phyloP scores from a whole-genome alignment of 2,113 vertebrate genomes.

The Diglossa brunneiventris region DNA sequence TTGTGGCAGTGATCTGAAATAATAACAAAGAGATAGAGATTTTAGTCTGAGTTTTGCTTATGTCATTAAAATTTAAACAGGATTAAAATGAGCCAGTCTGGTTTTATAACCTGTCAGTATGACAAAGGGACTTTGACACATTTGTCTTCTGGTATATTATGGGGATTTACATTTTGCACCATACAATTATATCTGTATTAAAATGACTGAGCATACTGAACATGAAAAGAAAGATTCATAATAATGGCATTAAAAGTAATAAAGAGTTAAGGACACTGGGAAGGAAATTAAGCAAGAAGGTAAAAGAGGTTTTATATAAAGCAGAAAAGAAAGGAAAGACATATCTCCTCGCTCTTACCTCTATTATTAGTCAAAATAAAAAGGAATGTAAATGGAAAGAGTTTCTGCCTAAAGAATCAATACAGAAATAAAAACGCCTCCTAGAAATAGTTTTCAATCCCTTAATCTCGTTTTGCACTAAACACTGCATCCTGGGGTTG shows the following conservation, averaged over 20 bases:
- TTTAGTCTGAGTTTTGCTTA: conserved; percentile 49
- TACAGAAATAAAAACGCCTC: conserved; percentile 22
- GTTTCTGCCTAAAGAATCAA: conserved; percentile 27
- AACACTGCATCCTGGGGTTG: neutral
- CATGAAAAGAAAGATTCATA: conserved; percentile 35
- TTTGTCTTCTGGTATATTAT: conserved; percentile 39
- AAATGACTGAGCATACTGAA: conserved; percentile 51
- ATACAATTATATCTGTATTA: conserved; percentile 60
- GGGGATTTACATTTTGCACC: conserved; percentile 57
- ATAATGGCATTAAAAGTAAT: conserved; percentile 25
- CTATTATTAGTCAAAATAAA: conserved; percentile 34
- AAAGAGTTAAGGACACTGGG: conserved; percentile 37
- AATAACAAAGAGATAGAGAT: neutral
- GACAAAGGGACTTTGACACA: conserved; percentile 60
- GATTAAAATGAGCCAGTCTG: conserved; percentile 48
- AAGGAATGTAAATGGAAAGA: conserved; percentile 7
- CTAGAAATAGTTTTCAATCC: conserved; percentile 4
- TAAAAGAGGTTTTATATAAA: conserved; percentile 2
- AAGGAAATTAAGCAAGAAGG: conserved; percentile 37
- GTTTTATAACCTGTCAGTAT: conserved; percentile 58
- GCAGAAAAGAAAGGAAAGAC: neutral
- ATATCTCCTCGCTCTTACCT: neutral
- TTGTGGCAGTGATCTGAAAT: conserved; percentile 18
- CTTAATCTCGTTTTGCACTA: neutral
- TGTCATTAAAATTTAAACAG: conserved; percentile 64